phyloP scores from a whole-genome alignment of 2,113 vertebrate species.

The Agelaius tricolor region DNA sequence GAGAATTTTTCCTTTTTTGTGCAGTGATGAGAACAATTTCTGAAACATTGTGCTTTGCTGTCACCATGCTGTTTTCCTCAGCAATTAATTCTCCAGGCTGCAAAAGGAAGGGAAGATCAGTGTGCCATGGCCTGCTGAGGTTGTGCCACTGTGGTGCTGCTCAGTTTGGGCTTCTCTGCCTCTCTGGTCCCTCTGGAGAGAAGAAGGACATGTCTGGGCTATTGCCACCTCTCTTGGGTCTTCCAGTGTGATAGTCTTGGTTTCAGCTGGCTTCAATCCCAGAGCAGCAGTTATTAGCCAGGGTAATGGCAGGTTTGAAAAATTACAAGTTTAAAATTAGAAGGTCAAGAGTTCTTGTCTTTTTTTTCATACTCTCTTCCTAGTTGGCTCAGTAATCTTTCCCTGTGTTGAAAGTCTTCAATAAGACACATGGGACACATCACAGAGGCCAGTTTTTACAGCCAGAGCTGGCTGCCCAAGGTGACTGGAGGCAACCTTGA shows the following conservation, averaged over 20 bases:
- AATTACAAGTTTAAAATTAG: not conserved
- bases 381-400: not conserved
- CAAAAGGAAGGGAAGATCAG: not conserved
- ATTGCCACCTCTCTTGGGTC: not conserved
- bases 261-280: not conserved
- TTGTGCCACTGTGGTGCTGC: not conserved
- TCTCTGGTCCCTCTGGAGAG: not conserved
- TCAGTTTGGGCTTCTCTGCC: not conserved
- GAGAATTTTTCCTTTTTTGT: slow-evolving; percentile 14
- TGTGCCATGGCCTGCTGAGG: not conserved
- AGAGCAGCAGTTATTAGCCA: not conserved
- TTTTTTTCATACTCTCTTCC: not conserved
- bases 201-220: not conserved
- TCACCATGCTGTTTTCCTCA: not conserved
- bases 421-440: not conserved
- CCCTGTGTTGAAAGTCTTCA: not conserved
- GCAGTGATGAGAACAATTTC: not conserved
- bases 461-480: not conserved
- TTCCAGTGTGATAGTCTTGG: not conserved
- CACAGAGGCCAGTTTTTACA: not conserved
- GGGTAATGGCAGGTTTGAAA: not conserved
- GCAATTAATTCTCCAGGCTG: not conserved
- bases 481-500: not conserved
- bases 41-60: not conserved
- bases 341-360: not conserved